Base-by-base conservation (phyloP, 2,797 vertebrate genomes). In the Hemitrygon akajei region DNA sequence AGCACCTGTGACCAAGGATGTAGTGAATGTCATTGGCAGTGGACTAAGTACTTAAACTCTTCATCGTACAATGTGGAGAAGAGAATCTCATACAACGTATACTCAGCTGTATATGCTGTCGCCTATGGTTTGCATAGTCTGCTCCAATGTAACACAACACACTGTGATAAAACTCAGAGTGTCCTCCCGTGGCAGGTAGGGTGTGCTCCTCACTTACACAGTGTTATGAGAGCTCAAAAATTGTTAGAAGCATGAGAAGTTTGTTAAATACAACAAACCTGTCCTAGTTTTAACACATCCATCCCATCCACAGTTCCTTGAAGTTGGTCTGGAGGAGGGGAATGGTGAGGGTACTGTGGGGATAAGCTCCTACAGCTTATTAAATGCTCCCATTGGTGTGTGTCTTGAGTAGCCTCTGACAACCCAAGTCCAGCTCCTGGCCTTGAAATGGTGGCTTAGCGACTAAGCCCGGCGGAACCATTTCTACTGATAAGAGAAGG, bases 121-220 rank as follows among this genome's bases (percentile, higher is more conserved):
- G 98, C 98, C n/a, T 96, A 97, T 0, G 96, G 97, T 58, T 96
- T 99, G 80, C 97, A 98, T 7, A 95, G 95, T 27, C 94, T 96
- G 91, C 95, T 98, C 56, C 95, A 96, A 40, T 98, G 98, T 5
- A 93, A 95, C 93, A 94, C 82, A 0, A 96, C 96, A 18, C 34
- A 0, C 0, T 98, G 98, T 95, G 94, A 94, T 7, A 94, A 86
- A 20, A 95, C 94, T 7, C 94, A 92, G 22, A 94, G 91, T 0
- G 94, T 97, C 58, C 95, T 97, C 30, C 98, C 98, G 3, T 96
- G 97, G 95, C 97, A 97, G 97, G 97, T 98, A 95, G 96, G 97
- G 76, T 37, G 1, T 34, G 9, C 75, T 27, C 47, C 75, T n/a
- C 27, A 40, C 27, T 58, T 75, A 20, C 25, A 47, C 12, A 37